Percentiles rank a stretch among this genome's conserved stretches.
Conservation (phyloP, 2,113 vertebrate species). For the Globicephala melas region DNA sequence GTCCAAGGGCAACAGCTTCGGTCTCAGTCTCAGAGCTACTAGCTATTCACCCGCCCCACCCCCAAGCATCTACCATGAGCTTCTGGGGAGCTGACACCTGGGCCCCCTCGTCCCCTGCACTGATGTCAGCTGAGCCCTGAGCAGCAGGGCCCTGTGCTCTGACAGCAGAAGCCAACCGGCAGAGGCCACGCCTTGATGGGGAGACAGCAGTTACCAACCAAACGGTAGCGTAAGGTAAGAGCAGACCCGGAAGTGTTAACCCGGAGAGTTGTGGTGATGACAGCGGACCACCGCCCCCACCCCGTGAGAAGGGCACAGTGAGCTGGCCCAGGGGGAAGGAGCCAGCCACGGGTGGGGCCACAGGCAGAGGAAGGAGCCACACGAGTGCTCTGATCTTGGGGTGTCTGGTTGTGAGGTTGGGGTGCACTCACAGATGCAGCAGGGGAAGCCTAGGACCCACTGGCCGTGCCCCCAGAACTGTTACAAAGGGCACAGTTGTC, state of each 20-base stretch:
- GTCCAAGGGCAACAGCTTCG: no score
- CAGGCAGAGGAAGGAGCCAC: neutral
- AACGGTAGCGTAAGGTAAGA: neutral
- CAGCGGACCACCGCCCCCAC: accelerated
- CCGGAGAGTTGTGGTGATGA: accelerated
- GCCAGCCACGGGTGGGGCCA: neutral
- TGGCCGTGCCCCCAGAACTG: accelerated
- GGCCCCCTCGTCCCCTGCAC: neutral
- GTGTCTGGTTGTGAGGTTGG: neutral
- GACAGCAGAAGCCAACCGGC: accelerated
- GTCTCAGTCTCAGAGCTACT: neutral
- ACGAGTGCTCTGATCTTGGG: accelerated
- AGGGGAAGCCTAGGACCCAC: no score
- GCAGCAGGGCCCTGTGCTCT: accelerated
- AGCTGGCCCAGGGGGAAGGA: neutral
- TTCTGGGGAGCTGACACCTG: accelerated
- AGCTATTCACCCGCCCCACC: accelerated
- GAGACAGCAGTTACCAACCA: accelerated
- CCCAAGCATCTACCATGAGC: accelerated
- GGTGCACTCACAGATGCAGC: accelerated
- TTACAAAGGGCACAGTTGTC: accelerated
- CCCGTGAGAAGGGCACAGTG: no score
- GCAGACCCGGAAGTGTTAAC: neutral
- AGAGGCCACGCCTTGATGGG: accelerated
- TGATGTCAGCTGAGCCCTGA: neutral